Base-by-base conservation (phyloP, 2,888 invertebrate genomes). In the Drymonia ruficornis region DNA sequence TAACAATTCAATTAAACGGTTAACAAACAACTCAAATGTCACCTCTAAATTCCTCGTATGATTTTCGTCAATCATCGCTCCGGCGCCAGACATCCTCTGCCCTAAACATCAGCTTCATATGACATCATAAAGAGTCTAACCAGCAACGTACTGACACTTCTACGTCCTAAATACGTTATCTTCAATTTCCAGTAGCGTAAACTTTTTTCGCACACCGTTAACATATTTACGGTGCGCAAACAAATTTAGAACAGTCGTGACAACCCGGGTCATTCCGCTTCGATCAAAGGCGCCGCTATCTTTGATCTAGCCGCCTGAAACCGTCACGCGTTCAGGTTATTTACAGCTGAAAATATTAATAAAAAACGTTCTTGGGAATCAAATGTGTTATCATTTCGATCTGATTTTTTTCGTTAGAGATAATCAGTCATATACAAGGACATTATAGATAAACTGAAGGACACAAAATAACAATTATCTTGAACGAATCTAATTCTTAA, bases 251-350 rank as follows among this genome's bases (percentile, higher is more conserved):
- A 76, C 78, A 76, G 78, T 73, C 72, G 76, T 77, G 84, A 80
- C 83, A 84, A 79, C 78, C 81, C 81, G 75, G 78, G 70, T 74
- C 80, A 72, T 79, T 76, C 73, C 71, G 63, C 61, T 63, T 61
- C 68, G 82, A 84, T 91, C 89, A 91, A 89, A 90, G 84, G 56
- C 67, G 70, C 76, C 84, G 81, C 67, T 68, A 64, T 69, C 85
- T 89, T 89, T 89, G 86, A 90, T 84, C 81, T 84, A 74, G 74
- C 79, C 82, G 82, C 65, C 76, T 76, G 74, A 81, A 80, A 76
- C 69, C 72, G 69, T 74, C 75, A 62, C 42, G 50, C 40, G 40
- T n/a, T n/a, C 42, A 13, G n/a, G 12, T 28, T 40, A 40, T 50
- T 19, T 38, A 50, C 13, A 40, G 42, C 42, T 42, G 28, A 28